Evolutionary conservation across 2,797 vertebrate genomes (phyloP).

Genomic region (Selene dorsalis): DNA sequence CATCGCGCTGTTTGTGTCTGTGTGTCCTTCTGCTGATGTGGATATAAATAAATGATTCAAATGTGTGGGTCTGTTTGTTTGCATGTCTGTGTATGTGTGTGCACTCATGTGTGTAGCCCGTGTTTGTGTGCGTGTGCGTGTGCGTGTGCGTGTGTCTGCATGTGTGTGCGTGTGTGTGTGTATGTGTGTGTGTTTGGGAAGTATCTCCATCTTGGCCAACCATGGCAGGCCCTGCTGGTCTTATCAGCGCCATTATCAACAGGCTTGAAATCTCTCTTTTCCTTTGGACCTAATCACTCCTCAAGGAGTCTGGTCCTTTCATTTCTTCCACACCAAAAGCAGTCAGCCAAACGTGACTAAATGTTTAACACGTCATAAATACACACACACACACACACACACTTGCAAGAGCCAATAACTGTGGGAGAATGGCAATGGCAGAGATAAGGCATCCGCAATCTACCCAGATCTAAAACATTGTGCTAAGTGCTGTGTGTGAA

Average conservation of each 20-base stretch:
- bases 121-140: neutral
- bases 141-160: neutral
- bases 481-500: conserved; percentile 18
- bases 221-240: conserved; percentile 59
- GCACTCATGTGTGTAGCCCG: too few species aligned
- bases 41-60: conserved; percentile 66
- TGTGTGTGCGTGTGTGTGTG: neutral
- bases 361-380: conserved; percentile 43
- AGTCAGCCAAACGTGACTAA: conserved; percentile 60
- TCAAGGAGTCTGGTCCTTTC: conserved; percentile 56
- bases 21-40: conserved; percentile 43
- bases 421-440: conserved; percentile 59
- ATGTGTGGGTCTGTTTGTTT: conserved; percentile 57
- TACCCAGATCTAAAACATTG: conserved; percentile 32
- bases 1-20: conserved; percentile 52
- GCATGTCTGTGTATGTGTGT: conserved; percentile 13
- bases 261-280: conserved; percentile 67
- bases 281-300: conserved; percentile 57
- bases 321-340: conserved; percentile 48
- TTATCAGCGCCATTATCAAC: conserved; percentile 74
- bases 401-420: conserved; percentile 33
- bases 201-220: conserved; percentile 54
- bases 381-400: conserved; percentile 12
- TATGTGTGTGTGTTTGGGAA: conserved; percentile 12
- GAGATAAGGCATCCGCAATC: conserved; percentile 57